phyloP scores from a whole-genome alignment of 2,888 invertebrate genomes.

The Julus scanicus region DNA sequence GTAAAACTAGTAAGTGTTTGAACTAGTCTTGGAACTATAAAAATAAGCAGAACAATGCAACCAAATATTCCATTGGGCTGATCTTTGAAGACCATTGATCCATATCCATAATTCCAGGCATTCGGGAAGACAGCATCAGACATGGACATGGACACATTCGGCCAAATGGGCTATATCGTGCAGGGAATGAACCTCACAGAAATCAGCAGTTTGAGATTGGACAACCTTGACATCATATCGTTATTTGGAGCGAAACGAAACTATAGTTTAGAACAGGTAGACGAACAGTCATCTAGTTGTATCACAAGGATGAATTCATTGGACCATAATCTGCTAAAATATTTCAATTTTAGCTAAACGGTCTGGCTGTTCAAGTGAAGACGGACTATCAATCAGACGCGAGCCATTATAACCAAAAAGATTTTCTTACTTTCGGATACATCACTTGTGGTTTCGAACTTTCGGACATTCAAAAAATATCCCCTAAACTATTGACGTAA shows the following conservation, averaged over 20 bases:
- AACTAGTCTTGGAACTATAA: not conserved
- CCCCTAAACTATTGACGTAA: not conserved
- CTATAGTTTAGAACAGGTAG: constrained; percentile 46
- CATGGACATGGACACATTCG: not conserved
- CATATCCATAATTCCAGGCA: not conserved
- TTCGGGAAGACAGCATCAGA: not conserved
- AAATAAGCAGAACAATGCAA: too few relatives aligned
- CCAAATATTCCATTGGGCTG: not conserved
- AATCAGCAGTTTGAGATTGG: constrained; percentile 38
- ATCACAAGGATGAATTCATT: not conserved
- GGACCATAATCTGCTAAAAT: not conserved
- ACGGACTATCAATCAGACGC: constrained; percentile 37
- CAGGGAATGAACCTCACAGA: constrained; percentile 46
- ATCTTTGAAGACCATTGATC: not conserved
- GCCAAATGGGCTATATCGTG: constrained; percentile 44
- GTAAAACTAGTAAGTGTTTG: constrained; percentile 30
- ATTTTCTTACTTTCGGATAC: constrained; percentile 32
- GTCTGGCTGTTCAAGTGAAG: constrained; percentile 49
- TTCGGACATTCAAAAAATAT: constrained; percentile 40
- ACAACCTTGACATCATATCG: constrained; percentile 26
- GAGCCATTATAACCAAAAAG: not conserved
- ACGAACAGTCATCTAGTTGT: too few relatives aligned
- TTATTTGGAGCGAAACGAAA: constrained; percentile 37
- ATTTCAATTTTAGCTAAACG: constrained; percentile 25
- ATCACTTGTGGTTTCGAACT: constrained; percentile 44